Conservation (phyloP, 2,113 vertebrate genomes). For the Mustelus asterias region DNA sequence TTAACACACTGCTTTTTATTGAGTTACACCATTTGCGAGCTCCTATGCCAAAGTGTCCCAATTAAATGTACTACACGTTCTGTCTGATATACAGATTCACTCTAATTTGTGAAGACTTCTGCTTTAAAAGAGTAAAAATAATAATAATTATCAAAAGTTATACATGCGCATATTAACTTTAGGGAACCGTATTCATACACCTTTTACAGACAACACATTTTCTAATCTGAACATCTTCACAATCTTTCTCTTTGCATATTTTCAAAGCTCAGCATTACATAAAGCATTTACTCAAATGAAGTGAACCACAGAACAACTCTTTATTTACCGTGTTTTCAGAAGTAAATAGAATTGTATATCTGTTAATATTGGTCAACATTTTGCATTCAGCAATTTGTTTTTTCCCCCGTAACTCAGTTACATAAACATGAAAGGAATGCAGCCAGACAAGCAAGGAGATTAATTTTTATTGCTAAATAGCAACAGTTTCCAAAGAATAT, state of each 20-base stretch:
- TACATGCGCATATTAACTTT: background rate
- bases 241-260: background rate
- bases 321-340: constrained; percentile 16
- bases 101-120: background rate
- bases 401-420: background rate
- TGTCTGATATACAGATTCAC: background rate
- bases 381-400: background rate
- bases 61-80: background rate
- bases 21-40: background rate
- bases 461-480: background rate
- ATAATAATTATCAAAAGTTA: background rate
- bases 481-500: background rate
- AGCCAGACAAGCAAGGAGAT: background rate
- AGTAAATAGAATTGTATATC: constrained; percentile 30
- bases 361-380: constrained; percentile 31
- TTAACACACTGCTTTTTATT: constrained; percentile 5
- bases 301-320: background rate
- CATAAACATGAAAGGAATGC: constrained; percentile 19
- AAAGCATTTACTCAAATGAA: constrained; percentile 11
- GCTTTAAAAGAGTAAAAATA: background rate
- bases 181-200: background rate
- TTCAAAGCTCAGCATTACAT: background rate
- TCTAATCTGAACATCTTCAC: background rate
- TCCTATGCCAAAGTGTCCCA: constrained; percentile 16
- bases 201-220: background rate